Percentiles rank a stretch among this genome's conserved stretches.
phyloP scores from a whole-genome alignment of 1,140 invertebrate species.

The Musca vetustissima region DNA sequence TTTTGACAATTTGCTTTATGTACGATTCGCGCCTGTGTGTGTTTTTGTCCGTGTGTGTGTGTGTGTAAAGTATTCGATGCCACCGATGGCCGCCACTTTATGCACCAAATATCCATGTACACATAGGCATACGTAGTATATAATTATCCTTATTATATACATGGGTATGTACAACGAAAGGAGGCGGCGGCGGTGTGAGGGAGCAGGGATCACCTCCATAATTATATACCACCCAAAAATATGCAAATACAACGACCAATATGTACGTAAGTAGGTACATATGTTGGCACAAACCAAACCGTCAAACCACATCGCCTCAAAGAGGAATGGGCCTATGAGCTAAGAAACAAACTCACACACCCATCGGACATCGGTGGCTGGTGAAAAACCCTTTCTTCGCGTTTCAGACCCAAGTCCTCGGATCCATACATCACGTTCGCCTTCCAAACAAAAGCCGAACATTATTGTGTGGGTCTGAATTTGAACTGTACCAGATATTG shows the following conservation, averaged over 20 bases:
- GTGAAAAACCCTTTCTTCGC: too few relatives aligned
- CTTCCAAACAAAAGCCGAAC: too few relatives aligned
- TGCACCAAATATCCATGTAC: constrained; percentile 53
- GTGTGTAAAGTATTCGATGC: constrained; percentile 21
- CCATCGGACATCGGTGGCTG: too few relatives aligned
- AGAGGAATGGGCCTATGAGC: too few relatives aligned
- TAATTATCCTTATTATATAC: constrained; percentile 37
- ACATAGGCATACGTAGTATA: constrained; percentile 46
- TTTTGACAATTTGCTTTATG: constrained; percentile 20
- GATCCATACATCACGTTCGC: too few relatives aligned
- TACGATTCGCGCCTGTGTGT: background rate
- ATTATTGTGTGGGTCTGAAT: too few relatives aligned
- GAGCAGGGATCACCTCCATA: constrained; percentile 19
- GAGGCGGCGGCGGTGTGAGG: constrained; percentile 24
- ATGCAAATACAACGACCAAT: background rate
- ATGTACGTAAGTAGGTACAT: background rate
- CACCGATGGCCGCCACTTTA: constrained; percentile 30
- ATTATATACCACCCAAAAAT: constrained; percentile 21
- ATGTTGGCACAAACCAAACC: too few relatives aligned
- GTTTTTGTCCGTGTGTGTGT: constrained; percentile 13
- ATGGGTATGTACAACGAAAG: constrained; percentile 40
- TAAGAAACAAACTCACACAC: too few relatives aligned
- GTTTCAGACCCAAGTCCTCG: too few relatives aligned
- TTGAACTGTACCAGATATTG: too few relatives aligned
- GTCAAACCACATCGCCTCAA: too few relatives aligned